Evolutionary conservation across 2,113 vertebrate genomes (phyloP).

Genomic region (Myodes glareolus): DNA sequence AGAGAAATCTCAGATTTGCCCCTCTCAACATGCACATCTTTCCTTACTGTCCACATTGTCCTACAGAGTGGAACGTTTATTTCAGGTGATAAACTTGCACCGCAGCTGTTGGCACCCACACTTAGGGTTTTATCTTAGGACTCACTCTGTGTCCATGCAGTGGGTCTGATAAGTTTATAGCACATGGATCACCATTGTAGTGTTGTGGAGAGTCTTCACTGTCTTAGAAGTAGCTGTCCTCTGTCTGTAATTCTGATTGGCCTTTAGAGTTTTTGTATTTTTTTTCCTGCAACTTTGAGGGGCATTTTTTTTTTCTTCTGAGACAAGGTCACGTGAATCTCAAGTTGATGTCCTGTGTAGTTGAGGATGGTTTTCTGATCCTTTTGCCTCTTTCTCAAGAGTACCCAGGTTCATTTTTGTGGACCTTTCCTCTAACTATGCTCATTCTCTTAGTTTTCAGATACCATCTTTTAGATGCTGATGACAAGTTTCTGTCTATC

Average conservation of each 20-base stretch:
- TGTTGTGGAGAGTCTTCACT: not conserved
- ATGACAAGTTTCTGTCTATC: not conserved
- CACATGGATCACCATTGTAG: not conserved
- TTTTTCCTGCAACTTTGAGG: not conserved
- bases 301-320: not conserved
- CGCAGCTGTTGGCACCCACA: not conserved
- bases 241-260: not conserved
- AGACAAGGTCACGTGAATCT: not conserved
- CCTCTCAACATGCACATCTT: not conserved
- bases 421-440: not conserved
- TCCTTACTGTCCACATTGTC: not conserved
- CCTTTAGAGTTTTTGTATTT: not conserved
- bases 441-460: not conserved
- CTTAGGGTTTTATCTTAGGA: not conserved
- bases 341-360: not conserved
- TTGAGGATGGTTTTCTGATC: not conserved
- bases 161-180: not conserved
- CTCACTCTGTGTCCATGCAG: not conserved
- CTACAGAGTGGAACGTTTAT: not conserved
- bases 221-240: not conserved
- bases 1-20: not conserved
- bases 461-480: slow-evolving; percentile 11
- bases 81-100: not conserved
- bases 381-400: not conserved
- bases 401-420: not conserved